Base-by-base conservation (phyloP, 2,797 vertebrate genomes). In the Astyanax mexicanus region DNA sequence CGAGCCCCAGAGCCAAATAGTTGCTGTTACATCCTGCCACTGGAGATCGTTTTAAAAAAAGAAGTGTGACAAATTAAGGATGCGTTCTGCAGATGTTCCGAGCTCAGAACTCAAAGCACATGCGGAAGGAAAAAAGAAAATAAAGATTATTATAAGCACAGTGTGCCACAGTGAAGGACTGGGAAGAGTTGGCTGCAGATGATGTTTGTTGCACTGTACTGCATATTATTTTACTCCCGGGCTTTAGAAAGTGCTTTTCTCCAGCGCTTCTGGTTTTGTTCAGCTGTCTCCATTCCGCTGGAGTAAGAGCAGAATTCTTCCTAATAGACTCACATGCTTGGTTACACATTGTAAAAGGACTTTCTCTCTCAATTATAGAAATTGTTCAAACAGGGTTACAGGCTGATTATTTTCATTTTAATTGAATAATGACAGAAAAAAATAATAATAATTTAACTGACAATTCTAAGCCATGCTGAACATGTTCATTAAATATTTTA, bases 11-110 rank as follows among this genome's bases (percentile, higher is more conserved):
- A 38, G 75, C 68, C 78, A 78, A 65, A 27, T 51, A 65, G 71
- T 58, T 72, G 44, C 64, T 49, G 51, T 52, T 58, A 73, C 44
- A 75, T 80, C 64, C 75, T 83, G 68, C 57, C 57, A 57, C 11
- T 57, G 38, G 66, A 65, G 25, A 51, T 57, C 0, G 1, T 47
- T 47, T 9, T 6, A 40, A 62, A 23, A 35, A 75, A 60, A 47
- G 17, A 47, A 1, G 12, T 57, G 45, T 73, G 64, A 72, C 58
- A 75, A 75, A 75, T 75, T 68, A 74, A 44, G 60, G n/a, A 73
- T 47, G 37, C 37, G 3, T 15, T 35, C 3, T 65, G n/a, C 32
- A 52, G 51, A 77, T 44, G n/a, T 13, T 64, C 5, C 35, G 27
- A 19, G 38, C 54, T 40, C 10, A 11, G 13, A 23, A n/a, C 19